Conservation (phyloP, 1,140 invertebrate genomes). For the Gerris buenoi region DNA sequence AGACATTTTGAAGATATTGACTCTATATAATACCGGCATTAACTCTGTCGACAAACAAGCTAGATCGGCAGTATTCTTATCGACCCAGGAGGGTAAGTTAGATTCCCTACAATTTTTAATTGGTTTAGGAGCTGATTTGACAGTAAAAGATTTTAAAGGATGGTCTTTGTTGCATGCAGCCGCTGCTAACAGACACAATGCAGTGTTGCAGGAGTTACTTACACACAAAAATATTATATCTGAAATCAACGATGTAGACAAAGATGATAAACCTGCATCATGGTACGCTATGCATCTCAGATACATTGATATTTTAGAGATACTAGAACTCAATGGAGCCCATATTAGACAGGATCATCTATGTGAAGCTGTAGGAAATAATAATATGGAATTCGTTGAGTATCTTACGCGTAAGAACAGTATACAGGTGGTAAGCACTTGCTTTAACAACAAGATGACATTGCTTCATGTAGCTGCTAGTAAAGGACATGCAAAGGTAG, state of each 20-base stretch:
- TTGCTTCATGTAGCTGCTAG: no score
- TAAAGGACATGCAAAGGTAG: no score
- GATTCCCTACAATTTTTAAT: neutral
- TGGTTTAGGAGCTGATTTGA: neutral
- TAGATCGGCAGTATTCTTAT: neutral
- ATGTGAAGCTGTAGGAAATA: no score
- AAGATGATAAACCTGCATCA: neutral
- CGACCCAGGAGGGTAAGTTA: neutral
- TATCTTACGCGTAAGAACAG: no score
- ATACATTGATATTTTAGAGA: neutral
- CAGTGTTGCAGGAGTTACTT: neutral
- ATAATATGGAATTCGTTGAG: no score
- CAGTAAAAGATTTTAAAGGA: neutral
- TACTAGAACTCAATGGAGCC: no score
- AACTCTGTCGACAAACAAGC: neutral
- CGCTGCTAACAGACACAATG: neutral
- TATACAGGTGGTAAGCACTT: no score
- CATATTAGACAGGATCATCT: no score
- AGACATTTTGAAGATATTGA: neutral
- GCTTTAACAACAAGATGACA: no score
- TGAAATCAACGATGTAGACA: neutral
- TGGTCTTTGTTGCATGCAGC: neutral
- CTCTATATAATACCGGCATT: neutral
- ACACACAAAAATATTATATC: neutral
- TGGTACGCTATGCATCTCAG: neutral